These are phyloP conservation scores for Neodon shergylaensis DNA, from an alignment of 2,113 vertebrate genomes.

Conservation along the genomic window DNA sequence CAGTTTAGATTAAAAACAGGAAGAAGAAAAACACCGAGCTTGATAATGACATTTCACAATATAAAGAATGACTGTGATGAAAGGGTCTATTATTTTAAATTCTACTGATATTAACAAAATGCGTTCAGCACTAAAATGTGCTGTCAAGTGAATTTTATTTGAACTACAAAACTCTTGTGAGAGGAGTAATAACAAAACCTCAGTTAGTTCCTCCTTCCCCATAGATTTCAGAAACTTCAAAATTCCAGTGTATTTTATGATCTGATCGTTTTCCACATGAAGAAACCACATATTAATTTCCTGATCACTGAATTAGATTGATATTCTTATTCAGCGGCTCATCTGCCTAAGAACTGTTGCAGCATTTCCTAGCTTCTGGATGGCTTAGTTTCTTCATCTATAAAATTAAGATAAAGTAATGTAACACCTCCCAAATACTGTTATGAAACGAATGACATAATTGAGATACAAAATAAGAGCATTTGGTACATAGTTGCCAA, in stretches of 20 bases:
- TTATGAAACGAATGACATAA: not conserved
- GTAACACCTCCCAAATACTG: not conserved
- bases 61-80: conserved; percentile 50
- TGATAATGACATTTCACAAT: conserved; percentile 58
- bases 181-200: not conserved
- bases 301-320: not conserved
- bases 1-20: conserved; percentile 36
- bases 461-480: not conserved
- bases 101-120: conserved; percentile 39
- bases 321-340: not conserved
- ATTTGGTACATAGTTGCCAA: not conserved
- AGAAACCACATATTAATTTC: not conserved
- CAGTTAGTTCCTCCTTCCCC: not conserved
- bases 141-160: conserved; percentile 50
- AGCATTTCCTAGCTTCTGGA: not conserved
- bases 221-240: conserved; percentile 11
- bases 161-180: not conserved
- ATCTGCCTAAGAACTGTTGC: not conserved
- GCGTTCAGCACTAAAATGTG: conserved; percentile 22
- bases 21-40: conserved; percentile 42
- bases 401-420: not conserved
- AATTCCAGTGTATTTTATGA: not conserved
- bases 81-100: conserved; percentile 54
- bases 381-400: not conserved
- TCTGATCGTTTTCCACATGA: not conserved